Evolutionary conservation across 2,888 invertebrate genomes (phyloP).

Genomic region (Tortrix viridana): DNA sequence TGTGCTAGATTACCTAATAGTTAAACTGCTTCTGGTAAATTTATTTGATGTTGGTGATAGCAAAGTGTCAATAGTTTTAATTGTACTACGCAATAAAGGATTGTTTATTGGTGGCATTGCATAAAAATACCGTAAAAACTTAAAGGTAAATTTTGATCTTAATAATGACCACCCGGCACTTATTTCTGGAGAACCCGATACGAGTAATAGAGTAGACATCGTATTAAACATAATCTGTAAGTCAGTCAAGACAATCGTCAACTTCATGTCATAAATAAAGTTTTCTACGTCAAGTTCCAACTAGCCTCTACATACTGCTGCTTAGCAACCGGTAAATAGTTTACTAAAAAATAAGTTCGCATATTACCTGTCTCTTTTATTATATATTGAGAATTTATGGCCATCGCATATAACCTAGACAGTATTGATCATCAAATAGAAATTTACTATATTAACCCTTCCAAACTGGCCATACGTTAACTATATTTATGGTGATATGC

Average conservation of each 20-base stretch:
- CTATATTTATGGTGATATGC: constrained; percentile 43
- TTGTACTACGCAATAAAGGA: not conserved
- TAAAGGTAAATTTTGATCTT: no score
- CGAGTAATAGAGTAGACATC: no score
- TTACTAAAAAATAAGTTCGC: not conserved
- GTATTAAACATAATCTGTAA: no score
- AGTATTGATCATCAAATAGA: constrained; percentile 26
- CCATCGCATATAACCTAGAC: constrained; percentile 12
- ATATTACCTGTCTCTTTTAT: not conserved
- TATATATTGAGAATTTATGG: constrained; percentile 11
- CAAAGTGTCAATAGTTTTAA: constrained; percentile 11
- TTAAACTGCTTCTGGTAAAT: constrained; percentile 8
- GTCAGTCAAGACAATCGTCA: no score
- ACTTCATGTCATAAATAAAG: no score
- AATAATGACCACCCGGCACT: no score
- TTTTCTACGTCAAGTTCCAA: no score
- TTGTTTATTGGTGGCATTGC: not conserved
- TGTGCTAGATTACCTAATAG: constrained; percentile 8
- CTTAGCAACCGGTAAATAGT: not conserved
- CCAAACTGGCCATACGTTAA: constrained; percentile 39
- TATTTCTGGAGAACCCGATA: no score
- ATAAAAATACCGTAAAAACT: no score
- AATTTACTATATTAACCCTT: constrained; percentile 31
- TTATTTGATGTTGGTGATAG: constrained; percentile 20
- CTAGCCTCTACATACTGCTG: no score